These are phyloP conservation scores for Platycnemis pennipes DNA, from an alignment of 2,888 invertebrate species.

Conservation along the genomic window DNA sequence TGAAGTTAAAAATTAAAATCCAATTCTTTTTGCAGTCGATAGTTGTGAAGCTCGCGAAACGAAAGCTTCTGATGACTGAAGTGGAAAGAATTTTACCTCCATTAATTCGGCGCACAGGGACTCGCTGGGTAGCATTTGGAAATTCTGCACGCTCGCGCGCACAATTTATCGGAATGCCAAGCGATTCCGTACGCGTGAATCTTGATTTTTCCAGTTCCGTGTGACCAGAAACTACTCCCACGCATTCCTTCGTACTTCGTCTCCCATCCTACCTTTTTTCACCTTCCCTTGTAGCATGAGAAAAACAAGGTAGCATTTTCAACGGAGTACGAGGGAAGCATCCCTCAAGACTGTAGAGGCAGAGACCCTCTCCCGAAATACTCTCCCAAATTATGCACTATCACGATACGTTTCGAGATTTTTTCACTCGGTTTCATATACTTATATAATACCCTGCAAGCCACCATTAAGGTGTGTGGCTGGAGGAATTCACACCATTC, in stretches of 20 bases:
- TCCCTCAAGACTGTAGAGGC: background rate
- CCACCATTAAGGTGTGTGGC: no score
- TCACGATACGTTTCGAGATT: background rate
- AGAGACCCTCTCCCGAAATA: background rate
- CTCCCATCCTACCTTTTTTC: background rate
- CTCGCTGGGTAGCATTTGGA: background rate
- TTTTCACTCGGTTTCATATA: background rate
- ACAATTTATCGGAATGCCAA: background rate
- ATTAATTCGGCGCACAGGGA: background rate
- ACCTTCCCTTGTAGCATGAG: background rate
- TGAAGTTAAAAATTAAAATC: no score
- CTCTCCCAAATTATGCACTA: background rate
- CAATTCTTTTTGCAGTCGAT: background rate
- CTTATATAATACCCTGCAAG: no score
- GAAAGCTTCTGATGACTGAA: background rate
- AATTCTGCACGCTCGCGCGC: background rate
- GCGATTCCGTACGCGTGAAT: background rate
- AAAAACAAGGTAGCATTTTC: background rate
- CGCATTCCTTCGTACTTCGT: background rate
- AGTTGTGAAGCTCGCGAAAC: background rate
- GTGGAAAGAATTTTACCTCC: background rate
- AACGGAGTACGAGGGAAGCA: background rate
- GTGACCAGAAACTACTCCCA: slow-evolving; percentile 10
- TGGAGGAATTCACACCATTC: no score
- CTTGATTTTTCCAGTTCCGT: slow-evolving; percentile 2